These are phyloP conservation scores for Orientallactaga bullata DNA, from an alignment of 2,113 vertebrate genomes.

Conservation along the genomic window DNA sequence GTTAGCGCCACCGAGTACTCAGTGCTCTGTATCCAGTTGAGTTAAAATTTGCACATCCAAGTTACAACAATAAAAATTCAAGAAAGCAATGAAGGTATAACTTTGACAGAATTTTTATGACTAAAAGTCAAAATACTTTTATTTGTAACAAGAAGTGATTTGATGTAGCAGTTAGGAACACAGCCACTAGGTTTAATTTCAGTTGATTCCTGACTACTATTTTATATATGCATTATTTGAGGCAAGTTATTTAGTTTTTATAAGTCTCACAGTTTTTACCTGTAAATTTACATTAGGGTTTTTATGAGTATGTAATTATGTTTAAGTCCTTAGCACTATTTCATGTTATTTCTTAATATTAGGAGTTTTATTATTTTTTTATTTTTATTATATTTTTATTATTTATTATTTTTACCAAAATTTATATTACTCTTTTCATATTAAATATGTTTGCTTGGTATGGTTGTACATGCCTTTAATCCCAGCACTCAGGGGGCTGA, in stretches of 20 bases:
- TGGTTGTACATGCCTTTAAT: no score
- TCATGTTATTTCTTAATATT: constrained; percentile 39
- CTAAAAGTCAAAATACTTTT: constrained; percentile 38
- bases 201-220: background rate
- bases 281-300: background rate
- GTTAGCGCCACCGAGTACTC: background rate
- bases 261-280: constrained; percentile 11
- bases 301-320: background rate
- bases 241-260: background rate
- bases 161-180: constrained; percentile 1
- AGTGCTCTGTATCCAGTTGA: background rate
- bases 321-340: background rate
- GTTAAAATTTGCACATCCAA: background rate
- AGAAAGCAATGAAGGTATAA: background rate
- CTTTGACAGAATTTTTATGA: constrained; percentile 1
- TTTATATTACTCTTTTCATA: constrained; percentile 21
- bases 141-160: constrained; percentile 29
- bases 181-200: constrained; percentile 8
- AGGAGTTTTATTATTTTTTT: background rate
- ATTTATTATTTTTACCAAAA: constrained; percentile 46
- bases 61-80: background rate
- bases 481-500: no score
- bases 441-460: background rate
- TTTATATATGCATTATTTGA: constrained; percentile 1
- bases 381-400: background rate